phyloP scores from a whole-genome alignment of 2,113 vertebrate species.

The Arvicanthis niloticus region DNA sequence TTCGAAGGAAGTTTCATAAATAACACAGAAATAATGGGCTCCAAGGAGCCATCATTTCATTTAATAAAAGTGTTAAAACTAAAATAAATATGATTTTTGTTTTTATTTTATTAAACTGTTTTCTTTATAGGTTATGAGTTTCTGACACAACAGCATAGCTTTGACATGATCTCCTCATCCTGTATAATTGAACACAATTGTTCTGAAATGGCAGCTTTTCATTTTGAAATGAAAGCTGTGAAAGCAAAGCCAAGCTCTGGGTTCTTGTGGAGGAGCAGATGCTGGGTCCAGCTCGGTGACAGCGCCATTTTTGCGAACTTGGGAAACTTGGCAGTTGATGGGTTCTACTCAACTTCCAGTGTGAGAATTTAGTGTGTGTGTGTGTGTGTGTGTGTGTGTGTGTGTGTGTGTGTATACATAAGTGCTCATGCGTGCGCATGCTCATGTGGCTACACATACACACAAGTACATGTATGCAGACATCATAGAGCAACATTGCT shows the following conservation, averaged over 20 bases:
- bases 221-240: neutral
- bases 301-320: neutral
- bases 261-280: neutral
- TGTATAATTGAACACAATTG: slow-evolving; percentile 31
- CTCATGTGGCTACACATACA: neutral
- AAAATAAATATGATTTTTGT: slow-evolving; percentile 48
- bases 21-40: neutral
- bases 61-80: slow-evolving; percentile 37
- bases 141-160: slow-evolving; percentile 30
- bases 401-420: neutral
- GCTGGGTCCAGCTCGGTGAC: neutral
- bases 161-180: neutral
- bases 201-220: neutral
- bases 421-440: neutral
- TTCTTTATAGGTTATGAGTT: slow-evolving; percentile 8
- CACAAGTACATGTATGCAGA: neutral
- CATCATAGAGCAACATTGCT: neutral
- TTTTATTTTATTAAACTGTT: slow-evolving; percentile 24
- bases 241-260: neutral
- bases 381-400: neutral
- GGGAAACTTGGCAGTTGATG: neutral
- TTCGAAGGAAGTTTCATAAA: slow-evolving; percentile 39
- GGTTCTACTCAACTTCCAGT: rapidly evolving
- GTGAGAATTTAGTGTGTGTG: neutral
- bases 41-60: neutral